Percentiles rank a stretch among this genome's conserved stretches.
These are phyloP conservation scores for Lasiurus borealis DNA, from an alignment of 2,113 vertebrate genomes.

Conservation along the genomic window DNA sequence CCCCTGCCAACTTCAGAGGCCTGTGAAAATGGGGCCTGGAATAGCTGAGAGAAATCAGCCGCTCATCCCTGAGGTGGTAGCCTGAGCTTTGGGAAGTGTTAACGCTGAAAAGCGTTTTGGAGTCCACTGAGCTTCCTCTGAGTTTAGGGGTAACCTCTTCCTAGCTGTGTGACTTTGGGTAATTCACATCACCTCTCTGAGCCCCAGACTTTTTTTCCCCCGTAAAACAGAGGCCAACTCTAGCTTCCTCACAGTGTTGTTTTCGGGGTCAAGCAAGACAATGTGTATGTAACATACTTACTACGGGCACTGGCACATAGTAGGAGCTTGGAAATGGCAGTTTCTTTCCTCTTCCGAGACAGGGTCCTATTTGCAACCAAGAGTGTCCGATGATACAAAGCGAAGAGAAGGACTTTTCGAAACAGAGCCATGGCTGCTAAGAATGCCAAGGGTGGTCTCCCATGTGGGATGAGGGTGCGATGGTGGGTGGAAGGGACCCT, in stretches of 20 bases:
- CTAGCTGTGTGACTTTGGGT: neutral
- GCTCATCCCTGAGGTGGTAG: neutral
- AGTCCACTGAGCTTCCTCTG: neutral
- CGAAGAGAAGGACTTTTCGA: neutral
- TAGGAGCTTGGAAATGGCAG: neutral
- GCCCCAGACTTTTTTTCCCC: too few species aligned
- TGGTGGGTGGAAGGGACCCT: too few species aligned
- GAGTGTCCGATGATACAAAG: neutral
- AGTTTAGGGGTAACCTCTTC: neutral
- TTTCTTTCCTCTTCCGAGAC: neutral
- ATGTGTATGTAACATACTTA: neutral
- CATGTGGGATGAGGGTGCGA: fast-evolving
- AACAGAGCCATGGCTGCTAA: neutral
- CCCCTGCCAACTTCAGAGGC: neutral
- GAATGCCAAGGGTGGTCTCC: neutral
- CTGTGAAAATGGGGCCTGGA: neutral
- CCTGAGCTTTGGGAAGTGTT: neutral
- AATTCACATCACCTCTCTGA: neutral
- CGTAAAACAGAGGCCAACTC: neutral
- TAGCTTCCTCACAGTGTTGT: neutral
- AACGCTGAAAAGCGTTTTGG: neutral
- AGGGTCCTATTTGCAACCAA: neutral
- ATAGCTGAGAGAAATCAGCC: neutral
- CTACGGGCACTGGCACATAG: neutral
- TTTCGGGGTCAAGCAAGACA: neutral